Evolutionary conservation across 2,888 invertebrate species (phyloP), one percentile per base, ranked within the genome.

Genomic region (Trachelus iudaicus): DNA sequence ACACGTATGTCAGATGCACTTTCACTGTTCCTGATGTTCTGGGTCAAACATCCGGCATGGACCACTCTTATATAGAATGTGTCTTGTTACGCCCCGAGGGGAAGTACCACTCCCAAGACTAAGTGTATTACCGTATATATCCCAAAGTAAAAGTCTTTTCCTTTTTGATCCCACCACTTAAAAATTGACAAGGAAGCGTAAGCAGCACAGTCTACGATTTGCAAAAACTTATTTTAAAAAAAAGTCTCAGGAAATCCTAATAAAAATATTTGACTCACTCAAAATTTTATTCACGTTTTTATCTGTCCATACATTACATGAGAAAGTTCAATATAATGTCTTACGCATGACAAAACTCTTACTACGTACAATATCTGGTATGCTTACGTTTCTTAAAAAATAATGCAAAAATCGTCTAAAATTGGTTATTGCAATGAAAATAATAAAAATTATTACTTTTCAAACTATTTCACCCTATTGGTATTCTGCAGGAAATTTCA

Each of bases 21-120:
- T 90, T 91, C 91, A 90, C 91, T 90, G 87, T 82, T 81, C 79
- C 81, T 83, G 80, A 88, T 85, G 87, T 87, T 91, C 90, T 91
- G 89, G 89, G 88, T 89, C 89, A 86, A 87, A 86, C 85, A 87
- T 88, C 88, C 87, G 86, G 85, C 81, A 86, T 87, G 88, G 88
- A 88, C 86, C 88, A 86, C 81, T 87, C 87, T 89, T 89, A 88
- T 89, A 89, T 86, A 88, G 87, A 83, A 81, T 84, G 81, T 76
- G 80, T 77, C 56, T 82, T 82, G 77, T 79, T 81, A 79, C 81
- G 80, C 79, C 79, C 78, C 82, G 79, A 80, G 76, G 80, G 80
- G 81, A 80, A 73, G 77, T 79, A 82, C 82, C 85, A 82, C 85
- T 85, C 87, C 86, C 85, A 76, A 77, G 75, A 77, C 82, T 82